A percentile compares a stretch with the other conserved stretches of the same genome.
These are phyloP conservation scores for Euura lappo DNA, from an alignment of 1,140 invertebrate genomes.

Conservation along the genomic window DNA sequence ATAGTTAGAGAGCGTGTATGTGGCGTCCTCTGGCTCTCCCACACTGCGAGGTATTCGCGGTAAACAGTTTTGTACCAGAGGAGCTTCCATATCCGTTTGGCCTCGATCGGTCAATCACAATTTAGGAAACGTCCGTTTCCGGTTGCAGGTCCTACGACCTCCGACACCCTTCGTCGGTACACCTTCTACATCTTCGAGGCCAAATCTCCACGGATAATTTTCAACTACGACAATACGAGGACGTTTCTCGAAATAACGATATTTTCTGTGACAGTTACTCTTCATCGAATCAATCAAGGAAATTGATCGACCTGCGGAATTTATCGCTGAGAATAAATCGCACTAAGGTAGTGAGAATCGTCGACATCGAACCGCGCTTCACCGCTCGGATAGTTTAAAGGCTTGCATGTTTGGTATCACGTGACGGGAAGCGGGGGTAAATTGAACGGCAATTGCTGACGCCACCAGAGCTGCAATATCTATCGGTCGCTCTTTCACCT, in stretches of 20 bases:
- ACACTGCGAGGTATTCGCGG: conserved; percentile 3
- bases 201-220: no score
- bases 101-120: conserved; percentile 14
- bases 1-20: neutral
- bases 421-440: conserved; percentile 62
- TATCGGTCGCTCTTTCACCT: conserved; percentile 48
- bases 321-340: no score
- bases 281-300: no score
- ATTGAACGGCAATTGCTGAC: conserved; percentile 62
- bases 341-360: neutral
- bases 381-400: no score
- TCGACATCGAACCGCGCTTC: neutral
- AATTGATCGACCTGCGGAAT: no score
- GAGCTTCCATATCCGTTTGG: conserved; percentile 6
- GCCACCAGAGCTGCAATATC: conserved; percentile 54
- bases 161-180: no score
- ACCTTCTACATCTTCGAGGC: no score
- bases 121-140: conserved; percentile 15
- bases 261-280: no score
- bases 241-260: no score
- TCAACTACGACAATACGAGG: no score
- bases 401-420: conserved; percentile 40
- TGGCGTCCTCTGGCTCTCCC: neutral
- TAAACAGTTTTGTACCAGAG: conserved; percentile 9
- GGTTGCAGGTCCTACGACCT: neutral